Evolutionary conservation across 2,888 invertebrate genomes (phyloP).

Genomic region (Agrochola lychnidis): DNA sequence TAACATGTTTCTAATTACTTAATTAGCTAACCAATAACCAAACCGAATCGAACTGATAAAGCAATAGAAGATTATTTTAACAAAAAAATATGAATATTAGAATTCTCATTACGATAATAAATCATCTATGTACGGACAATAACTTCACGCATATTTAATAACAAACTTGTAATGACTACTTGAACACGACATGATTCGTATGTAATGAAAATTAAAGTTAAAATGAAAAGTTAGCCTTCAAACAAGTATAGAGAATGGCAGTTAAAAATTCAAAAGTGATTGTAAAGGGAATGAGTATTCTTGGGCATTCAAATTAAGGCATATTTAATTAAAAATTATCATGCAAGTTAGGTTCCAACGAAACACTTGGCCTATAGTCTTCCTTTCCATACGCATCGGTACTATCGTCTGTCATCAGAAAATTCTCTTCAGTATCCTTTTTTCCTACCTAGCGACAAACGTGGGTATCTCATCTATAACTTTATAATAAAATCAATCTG

Average conservation of each 20-base stretch:
- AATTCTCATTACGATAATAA: slow-evolving; percentile 24
- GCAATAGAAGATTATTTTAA: slow-evolving; percentile 2
- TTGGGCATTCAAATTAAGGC: slow-evolving; percentile 29
- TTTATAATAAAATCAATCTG: background rate
- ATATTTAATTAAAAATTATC: slow-evolving; percentile 11
- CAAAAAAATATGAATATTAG: slow-evolving; percentile 10
- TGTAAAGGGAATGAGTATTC: background rate
- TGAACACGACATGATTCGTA: slow-evolving; percentile 18
- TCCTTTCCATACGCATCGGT: background rate
- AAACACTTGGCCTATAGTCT: slow-evolving; percentile 26
- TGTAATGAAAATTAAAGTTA: slow-evolving; percentile 8
- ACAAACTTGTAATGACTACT: slow-evolving; percentile 18
- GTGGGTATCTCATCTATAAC: no score
- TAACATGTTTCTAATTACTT: background rate
- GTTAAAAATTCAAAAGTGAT: slow-evolving; percentile 8
- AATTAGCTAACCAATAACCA: background rate
- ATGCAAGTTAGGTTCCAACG: slow-evolving; percentile 11
- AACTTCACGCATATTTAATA: slow-evolving; percentile 37
- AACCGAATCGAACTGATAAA: background rate
- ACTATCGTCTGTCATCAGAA: background rate
- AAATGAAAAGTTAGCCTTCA: background rate
- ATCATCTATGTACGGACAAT: slow-evolving; percentile 33
- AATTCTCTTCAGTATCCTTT: background rate
- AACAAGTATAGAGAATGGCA: background rate
- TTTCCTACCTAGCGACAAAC: background rate